Percentiles rank a stretch among this genome's conserved stretches.
Evolutionary conservation across 2,113 vertebrate genomes (phyloP).

Genomic region (Centropristis striata): DNA sequence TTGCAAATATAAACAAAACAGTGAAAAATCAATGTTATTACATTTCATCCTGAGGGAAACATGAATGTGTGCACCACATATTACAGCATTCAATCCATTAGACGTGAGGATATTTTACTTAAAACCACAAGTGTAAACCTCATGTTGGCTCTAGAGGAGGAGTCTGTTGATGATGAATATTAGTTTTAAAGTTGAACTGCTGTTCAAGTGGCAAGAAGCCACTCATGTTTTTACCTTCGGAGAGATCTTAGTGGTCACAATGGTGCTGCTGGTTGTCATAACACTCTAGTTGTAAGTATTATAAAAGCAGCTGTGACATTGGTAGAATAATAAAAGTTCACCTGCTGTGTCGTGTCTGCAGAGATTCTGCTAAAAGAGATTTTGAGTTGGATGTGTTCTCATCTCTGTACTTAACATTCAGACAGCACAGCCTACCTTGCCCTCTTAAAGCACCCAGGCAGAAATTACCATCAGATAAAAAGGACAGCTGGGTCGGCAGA

Average conservation of each 20-base stretch:
- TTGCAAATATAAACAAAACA: no score
- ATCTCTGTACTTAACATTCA: slow-evolving; percentile 14
- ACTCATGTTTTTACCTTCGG: background rate
- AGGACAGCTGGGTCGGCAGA: background rate
- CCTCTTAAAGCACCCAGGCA: background rate
- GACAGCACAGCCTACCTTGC: background rate
- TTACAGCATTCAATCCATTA: background rate
- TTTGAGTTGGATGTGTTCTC: background rate
- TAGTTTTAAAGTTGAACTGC: background rate
- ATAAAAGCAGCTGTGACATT: background rate
- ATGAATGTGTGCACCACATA: no score
- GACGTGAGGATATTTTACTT: no score
- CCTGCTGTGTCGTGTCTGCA: background rate
- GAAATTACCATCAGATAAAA: background rate
- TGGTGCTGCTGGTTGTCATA: background rate
- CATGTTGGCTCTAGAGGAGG: no score
- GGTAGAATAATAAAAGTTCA: background rate
- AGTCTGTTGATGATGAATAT: no score
- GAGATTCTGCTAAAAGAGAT: background rate
- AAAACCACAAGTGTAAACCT: no score
- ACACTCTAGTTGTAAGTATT: background rate
- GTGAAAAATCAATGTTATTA: no score
- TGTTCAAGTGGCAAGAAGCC: background rate
- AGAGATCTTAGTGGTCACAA: background rate
- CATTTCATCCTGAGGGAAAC: background rate